phyloP scores from a whole-genome alignment of 2,113 vertebrate species.

The Balaenoptera acutorostrata region DNA sequence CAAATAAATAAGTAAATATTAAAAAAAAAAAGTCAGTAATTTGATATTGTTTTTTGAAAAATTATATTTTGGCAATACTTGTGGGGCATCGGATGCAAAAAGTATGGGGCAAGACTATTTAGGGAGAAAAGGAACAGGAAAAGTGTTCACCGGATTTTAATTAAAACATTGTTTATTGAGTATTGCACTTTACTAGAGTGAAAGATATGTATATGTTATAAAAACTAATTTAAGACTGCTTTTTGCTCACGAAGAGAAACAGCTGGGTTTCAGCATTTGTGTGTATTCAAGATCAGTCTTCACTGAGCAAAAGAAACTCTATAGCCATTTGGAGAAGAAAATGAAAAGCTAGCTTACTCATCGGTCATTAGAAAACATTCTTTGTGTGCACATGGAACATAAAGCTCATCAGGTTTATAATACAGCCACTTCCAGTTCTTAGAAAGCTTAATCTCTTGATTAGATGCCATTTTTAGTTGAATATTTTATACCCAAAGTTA shows the following conservation, averaged over 20 bases:
- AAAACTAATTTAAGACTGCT: slow-evolving; percentile 46
- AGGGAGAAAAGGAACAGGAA: slow-evolving; percentile 42
- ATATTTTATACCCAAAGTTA: slow-evolving; percentile 9
- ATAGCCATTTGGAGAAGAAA: slow-evolving; percentile 38
- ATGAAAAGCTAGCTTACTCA: slow-evolving; percentile 43
- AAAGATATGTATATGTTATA: slow-evolving; percentile 26
- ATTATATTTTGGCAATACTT: background rate
- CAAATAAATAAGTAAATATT: no score
- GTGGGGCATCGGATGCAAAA: background rate
- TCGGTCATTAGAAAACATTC: slow-evolving; percentile 39
- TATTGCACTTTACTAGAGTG: background rate
- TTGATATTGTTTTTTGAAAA: slow-evolving; percentile 12
- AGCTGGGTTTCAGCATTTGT: slow-evolving; percentile 56
- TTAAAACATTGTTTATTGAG: slow-evolving; percentile 38
- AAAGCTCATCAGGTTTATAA: slow-evolving; percentile 33
- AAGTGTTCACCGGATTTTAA: slow-evolving; percentile 11
- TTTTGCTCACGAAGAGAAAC: slow-evolving; percentile 46
- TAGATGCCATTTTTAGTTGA: slow-evolving; percentile 10
- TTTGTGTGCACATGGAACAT: background rate
- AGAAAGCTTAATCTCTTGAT: slow-evolving; percentile 18
- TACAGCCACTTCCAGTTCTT: background rate
- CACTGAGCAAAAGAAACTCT: slow-evolving; percentile 27
- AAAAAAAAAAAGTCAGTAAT: background rate
- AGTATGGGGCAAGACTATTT: background rate
- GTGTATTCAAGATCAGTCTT: slow-evolving; percentile 37